These are phyloP conservation scores for Rhabditoides inermis DNA, from an alignment of 2,888 invertebrate species.

Conservation along the genomic window DNA sequence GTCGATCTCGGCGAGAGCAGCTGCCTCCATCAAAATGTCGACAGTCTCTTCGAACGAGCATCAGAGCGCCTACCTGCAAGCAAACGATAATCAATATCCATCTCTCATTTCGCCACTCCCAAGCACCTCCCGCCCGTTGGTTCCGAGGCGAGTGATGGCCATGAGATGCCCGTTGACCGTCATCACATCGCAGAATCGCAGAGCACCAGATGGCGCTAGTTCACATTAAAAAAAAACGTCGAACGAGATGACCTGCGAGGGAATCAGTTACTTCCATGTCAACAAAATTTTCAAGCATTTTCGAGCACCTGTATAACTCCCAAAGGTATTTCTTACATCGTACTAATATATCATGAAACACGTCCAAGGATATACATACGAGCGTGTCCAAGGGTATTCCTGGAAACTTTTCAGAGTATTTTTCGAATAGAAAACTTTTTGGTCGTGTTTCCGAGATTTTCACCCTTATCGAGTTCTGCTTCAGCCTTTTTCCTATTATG, in stretches of 20 bases:
- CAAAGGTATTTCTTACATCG: too few relatives aligned
- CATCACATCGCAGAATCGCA: constrained; percentile 99
- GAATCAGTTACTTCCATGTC: too few relatives aligned
- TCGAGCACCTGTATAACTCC: too few relatives aligned
- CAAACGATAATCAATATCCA: neutral
- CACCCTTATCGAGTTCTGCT: too few relatives aligned
- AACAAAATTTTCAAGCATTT: too few relatives aligned
- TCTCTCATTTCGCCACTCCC: neutral
- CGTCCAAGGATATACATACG: too few relatives aligned
- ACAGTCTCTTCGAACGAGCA: constrained; percentile 99
- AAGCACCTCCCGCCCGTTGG: constrained; percentile 69
- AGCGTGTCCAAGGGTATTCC: too few relatives aligned
- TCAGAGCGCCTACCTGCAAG: constrained; percentile 83
- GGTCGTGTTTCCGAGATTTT: neutral
- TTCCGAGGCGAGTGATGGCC: constrained; percentile 99
- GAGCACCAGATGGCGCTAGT: constrained; percentile 95
- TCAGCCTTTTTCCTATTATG: too few relatives aligned
- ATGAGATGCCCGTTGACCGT: constrained; percentile 99
- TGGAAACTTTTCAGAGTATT: too few relatives aligned
- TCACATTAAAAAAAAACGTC: constrained; percentile 99
- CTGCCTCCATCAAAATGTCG: constrained; percentile 90
- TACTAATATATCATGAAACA: too few relatives aligned
- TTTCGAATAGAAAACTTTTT: constrained; percentile 53
- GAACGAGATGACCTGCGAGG: constrained; percentile 96
- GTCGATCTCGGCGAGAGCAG: constrained; percentile 95